These are phyloP conservation scores for Diarsia brunnea DNA, from an alignment of 2,888 invertebrate species.

Conservation along the genomic window DNA sequence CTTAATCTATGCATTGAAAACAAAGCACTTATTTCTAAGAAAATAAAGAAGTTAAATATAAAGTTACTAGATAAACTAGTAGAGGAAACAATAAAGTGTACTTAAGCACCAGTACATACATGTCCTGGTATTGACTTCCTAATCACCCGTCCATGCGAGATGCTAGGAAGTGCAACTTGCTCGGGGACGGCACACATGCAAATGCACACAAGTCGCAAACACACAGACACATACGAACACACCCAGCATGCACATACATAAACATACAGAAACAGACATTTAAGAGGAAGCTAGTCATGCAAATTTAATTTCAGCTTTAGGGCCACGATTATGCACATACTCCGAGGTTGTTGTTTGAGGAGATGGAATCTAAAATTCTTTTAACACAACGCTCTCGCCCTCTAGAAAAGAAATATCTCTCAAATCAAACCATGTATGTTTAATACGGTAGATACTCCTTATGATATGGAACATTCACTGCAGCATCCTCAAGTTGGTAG, in stretches of 20 bases:
- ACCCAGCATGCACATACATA: slow-evolving; percentile 21
- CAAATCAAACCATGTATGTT: not conserved
- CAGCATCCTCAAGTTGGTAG: not conserved
- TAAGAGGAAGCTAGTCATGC: slow-evolving; percentile 53
- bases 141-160: slow-evolving; percentile 38
- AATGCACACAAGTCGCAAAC: slow-evolving; percentile 13
- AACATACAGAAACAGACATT: slow-evolving; percentile 21
- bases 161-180: slow-evolving; percentile 62
- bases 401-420: not conserved
- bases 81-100: slow-evolving; percentile 55
- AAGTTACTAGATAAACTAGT: slow-evolving; percentile 13
- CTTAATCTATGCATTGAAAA: not conserved
- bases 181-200: slow-evolving; percentile 41
- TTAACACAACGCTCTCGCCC: not conserved
- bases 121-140: slow-evolving; percentile 51
- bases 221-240: not conserved
- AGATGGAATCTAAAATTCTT: not conserved
- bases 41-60: slow-evolving; percentile 3
- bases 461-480: not conserved
- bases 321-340: not conserved
- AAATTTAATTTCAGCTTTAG: slow-evolving; percentile 7
- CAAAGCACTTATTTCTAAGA: too few relatives aligned
- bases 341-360: not conserved
- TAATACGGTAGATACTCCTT: not conserved
- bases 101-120: slow-evolving; percentile 22